Evolutionary conservation across 2,797 vertebrate species (phyloP).

Genomic region (Phoxinus dragarum): DNA sequence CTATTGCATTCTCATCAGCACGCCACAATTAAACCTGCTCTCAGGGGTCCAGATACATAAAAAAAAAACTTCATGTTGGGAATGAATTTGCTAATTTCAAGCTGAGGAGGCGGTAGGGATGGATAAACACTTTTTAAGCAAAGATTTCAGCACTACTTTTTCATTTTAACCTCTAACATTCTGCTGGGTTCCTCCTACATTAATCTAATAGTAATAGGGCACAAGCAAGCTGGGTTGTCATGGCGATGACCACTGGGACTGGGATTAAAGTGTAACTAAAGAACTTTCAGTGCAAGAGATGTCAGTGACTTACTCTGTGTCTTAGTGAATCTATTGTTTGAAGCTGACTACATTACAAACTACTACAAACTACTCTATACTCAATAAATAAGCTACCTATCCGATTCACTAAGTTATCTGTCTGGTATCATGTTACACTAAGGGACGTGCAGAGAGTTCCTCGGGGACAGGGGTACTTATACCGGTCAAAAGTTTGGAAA

Average conservation of each 20-base stretch:
- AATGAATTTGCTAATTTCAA: constrained; percentile 67
- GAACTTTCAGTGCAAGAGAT: constrained; percentile 10
- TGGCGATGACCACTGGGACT: constrained; percentile 46
- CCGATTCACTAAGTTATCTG: too few species aligned
- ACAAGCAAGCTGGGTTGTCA: constrained; percentile 40
- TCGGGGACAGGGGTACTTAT: too few species aligned
- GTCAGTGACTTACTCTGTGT: neutral
- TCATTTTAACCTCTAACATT: constrained; percentile 26
- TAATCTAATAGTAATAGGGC: constrained; percentile 30
- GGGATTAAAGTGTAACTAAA: constrained; percentile 6
- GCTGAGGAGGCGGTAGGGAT: constrained; percentile 62
- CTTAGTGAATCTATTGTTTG: neutral
- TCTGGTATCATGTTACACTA: too few species aligned
- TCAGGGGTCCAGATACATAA: constrained; percentile 51
- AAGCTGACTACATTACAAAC: neutral
- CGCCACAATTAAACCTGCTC: constrained; percentile 70
- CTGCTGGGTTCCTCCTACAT: neutral
- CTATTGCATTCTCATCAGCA: constrained; percentile 68
- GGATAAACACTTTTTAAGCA: constrained; percentile 69
- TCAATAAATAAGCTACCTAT: too few species aligned
- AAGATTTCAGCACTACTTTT: constrained; percentile 14
- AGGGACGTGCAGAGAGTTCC: too few species aligned
- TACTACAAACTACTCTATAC: too few species aligned
- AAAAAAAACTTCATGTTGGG: constrained; percentile 44
- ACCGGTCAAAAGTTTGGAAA: too few species aligned